Evolutionary conservation across 1,140 invertebrate species (phyloP), one percentile per base, ranked within the genome.

Genomic region (Agrypnia vestita): DNA sequence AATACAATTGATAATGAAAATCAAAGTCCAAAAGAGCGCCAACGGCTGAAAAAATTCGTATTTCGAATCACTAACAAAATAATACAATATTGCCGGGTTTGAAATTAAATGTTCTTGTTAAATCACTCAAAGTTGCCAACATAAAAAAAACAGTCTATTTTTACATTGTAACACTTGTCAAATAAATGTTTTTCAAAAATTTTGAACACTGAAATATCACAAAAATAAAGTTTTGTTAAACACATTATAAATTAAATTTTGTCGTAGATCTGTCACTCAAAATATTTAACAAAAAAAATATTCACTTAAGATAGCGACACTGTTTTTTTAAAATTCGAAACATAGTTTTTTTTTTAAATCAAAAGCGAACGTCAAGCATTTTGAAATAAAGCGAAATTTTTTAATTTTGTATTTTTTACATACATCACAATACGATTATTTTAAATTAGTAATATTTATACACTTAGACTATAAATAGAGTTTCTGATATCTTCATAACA

Each of bases 1-100:
- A 76, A 35, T 61, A 61, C 46, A 76, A 76, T 76, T 76, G 73
- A 61, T 76, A 61, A 19, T 55, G 15, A 61, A 74, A 61, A 76
- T 61, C 53, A 76, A 76, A 76, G 73, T 76, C 49, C 49, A 56
- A 55, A 76, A 76, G 21, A 76, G 21, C 46, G 67, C 46, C 67
- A 71, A 71, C 44, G 61, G 19, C 3, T 64, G 21, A 25, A 25
- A 35, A 64, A 11, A 64, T 64, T 64, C 61, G 21, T 35, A 64
- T 64, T 64, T 64, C 61, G 61, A 64, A 64, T 64, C 61, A 64
- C 61, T 64, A 25, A 12, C 21, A 44, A 43, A 64, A 64, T 10
- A 64, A 64, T 13, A 9, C 8, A 51, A 15, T 51, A 8, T 51
- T 51, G 49, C 11, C 49, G n/a, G 8, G n/a, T 51, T 13, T 3